Evolutionary conservation across 2,888 invertebrate species (phyloP), one percentile per base, ranked within the genome.

Genomic region (Drosophila algonquin): DNA sequence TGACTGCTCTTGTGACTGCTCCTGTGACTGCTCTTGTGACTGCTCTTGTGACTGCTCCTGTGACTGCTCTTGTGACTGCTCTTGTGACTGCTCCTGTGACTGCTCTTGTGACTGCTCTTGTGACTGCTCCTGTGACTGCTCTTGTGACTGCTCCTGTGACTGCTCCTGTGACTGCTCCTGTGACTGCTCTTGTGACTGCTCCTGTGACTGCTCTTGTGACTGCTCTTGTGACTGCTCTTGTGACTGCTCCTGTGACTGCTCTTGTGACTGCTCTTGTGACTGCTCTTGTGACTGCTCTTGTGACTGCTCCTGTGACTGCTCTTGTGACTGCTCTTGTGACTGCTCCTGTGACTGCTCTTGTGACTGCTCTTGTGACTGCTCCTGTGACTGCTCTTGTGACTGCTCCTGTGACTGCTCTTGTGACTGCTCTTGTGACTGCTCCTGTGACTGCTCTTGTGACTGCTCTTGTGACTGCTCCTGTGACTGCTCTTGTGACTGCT

Each of bases 401-500:
- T 21, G 21, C 21, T 52, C 48, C n/a, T 53, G 45, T 52, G 18
- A 18, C 18, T 18, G 18, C 18, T 18, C 18, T 18, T 18, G 18
- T 2, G 18, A 18, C 40, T 53, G 50, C 18, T 55, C 44, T 45
- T 56, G 60, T 35, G 1, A 1, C 21, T 21, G 21, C 21, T 52
- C 48, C 18, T 53, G 45, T 77, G 72, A 71, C 87, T 75, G 58
- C 51, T 59, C 18, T 18, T 18, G 18, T 18, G 18, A 18, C 18
- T 18, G 61, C 24, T 50, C 51, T n/a, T 74, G 64, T 63, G 54
- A 14, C 59, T 63, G 62, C 61, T 59, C 16, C 59, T 51, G 59
- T 77, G 72, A 71, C 87, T 75, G 58, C 51, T 59, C 18, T 18
- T 18, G 18, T 18, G 18, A 18, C 18, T 18, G 61, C 24, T 50